Percentiles rank a stretch among this genome's conserved stretches.
These are phyloP conservation scores for Nomada lathburiana DNA, from an alignment of 2,888 invertebrate species.

Conservation along the genomic window DNA sequence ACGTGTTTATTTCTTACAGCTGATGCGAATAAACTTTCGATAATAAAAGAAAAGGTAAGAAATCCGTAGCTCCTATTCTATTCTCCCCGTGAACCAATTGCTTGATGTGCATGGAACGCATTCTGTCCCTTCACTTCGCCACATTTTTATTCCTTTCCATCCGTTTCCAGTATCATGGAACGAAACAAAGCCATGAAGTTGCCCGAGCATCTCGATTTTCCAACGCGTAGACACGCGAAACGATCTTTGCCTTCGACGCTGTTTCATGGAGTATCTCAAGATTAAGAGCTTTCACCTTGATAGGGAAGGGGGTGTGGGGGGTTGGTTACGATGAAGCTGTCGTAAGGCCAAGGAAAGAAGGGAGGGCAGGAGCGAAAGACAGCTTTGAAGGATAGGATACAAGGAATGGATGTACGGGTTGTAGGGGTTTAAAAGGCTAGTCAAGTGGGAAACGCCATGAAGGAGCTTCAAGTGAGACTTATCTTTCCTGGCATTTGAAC, in stretches of 20 bases:
- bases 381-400: constrained; percentile 14
- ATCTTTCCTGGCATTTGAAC: constrained; percentile 24
- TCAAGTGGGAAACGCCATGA: constrained; percentile 1
- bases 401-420: constrained; percentile 28
- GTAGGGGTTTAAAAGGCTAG: constrained; percentile 3
- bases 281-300: constrained; percentile 70
- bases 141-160: constrained; percentile 27
- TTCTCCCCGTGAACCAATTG: constrained; percentile 47
- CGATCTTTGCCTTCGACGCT: constrained; percentile 33
- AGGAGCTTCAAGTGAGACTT: constrained; percentile 26
- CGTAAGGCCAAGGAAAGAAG: constrained; percentile 16
- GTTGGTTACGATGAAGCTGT: neutral
- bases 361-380: constrained; percentile 16
- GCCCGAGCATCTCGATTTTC: constrained; percentile 22
- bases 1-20: neutral
- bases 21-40: neutral
- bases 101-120: constrained; percentile 36
- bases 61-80: constrained; percentile 24
- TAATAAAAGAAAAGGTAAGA: too few relatives aligned
- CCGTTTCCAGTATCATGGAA: constrained; percentile 4
- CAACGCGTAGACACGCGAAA: constrained; percentile 49
- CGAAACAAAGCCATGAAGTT: constrained; percentile 49
- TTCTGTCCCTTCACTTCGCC: neutral
- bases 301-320: constrained; percentile 6
- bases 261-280: constrained; percentile 62